Base-by-base conservation (phyloP, 2,888 invertebrate genomes). In the Orchesellides sinensis region DNA sequence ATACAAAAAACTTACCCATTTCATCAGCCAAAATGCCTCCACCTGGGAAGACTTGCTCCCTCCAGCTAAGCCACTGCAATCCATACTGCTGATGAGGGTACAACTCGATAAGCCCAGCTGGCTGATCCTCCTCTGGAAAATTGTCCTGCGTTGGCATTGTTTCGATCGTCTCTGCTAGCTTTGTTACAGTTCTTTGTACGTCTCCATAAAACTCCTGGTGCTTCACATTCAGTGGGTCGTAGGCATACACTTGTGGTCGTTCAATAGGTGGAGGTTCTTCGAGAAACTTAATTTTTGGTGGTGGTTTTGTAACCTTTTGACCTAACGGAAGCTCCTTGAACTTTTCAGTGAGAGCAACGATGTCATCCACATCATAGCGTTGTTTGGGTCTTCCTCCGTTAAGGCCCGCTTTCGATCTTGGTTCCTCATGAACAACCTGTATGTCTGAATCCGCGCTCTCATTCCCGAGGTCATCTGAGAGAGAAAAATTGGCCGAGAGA, bases 21-120 rank as follows among this genome's bases (percentile, higher is more conserved):
- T 69, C 86, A 88, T 90, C 91, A 93, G 96, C 96, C 66, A 98
- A 92, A 87, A 98, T 95, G 14, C 98, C 98, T 0, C 97, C 97
- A 0, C 96, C 95, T 69, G 93, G 94, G 14, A 89, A 87, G 90
- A 96, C 95, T n/a, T 91, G 91, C 91, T 98, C 98, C 21, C 98
- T 91, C 97, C 97, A 98, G 21, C 92, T 89, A 88, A 98, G 91
- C 98, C 98, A 98, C 12, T 94, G 93, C 0, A 98, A 90, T 0
- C 96, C 98, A 88, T 95, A 94, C 85, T 93, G 92, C 90, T 98
- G 98, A 90, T 98, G 97, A 95, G 2, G 98, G 91, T 8, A 90
- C 84, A 0, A 95, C 92, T 88, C 93, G 29, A 89, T 89, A 0
- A 96, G 95, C 1, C 75, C 61, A 2, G 29, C 52, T 8, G 91